Conservation (phyloP, 2,888 invertebrate genomes). For the Bursaphelenchus okinawaensis region DNA sequence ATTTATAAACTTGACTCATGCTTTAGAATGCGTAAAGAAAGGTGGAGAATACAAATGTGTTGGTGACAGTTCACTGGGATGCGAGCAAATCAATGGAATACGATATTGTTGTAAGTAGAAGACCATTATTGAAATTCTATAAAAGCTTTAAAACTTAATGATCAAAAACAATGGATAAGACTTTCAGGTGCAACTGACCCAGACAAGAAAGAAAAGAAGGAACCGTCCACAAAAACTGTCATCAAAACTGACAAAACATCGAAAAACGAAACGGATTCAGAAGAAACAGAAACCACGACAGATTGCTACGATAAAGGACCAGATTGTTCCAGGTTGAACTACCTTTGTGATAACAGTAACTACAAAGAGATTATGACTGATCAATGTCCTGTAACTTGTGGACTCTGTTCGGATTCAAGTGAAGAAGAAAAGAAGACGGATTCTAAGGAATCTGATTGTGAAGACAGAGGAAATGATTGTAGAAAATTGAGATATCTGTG, state of each 20-base stretch:
- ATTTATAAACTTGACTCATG: neutral
- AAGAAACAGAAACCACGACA: neutral
- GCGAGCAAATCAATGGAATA: conserved; percentile 12
- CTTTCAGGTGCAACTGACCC: neutral
- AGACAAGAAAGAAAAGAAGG: neutral
- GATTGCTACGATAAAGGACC: neutral
- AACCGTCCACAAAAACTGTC: neutral
- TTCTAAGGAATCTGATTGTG: neutral
- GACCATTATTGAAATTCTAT: neutral
- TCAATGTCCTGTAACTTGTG: neutral
- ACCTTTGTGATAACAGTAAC: neutral
- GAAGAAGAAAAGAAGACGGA: neutral
- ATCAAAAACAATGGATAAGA: neutral
- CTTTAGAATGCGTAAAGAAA: conserved; percentile 7
- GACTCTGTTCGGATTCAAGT: neutral
- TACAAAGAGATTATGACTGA: conserved; percentile 1
- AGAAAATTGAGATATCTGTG: neutral
- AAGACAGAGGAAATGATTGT: conserved; percentile 1
- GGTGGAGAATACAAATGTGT: neutral
- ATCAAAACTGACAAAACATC: neutral
- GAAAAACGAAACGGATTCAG: neutral
- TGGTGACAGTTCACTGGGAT: conserved; percentile 2
- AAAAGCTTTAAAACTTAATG: no score
- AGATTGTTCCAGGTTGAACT: neutral
- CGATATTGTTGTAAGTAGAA: conserved; percentile 7